phyloP scores from a whole-genome alignment of 2,888 invertebrate species.

The Myopa tessellatipennis region DNA sequence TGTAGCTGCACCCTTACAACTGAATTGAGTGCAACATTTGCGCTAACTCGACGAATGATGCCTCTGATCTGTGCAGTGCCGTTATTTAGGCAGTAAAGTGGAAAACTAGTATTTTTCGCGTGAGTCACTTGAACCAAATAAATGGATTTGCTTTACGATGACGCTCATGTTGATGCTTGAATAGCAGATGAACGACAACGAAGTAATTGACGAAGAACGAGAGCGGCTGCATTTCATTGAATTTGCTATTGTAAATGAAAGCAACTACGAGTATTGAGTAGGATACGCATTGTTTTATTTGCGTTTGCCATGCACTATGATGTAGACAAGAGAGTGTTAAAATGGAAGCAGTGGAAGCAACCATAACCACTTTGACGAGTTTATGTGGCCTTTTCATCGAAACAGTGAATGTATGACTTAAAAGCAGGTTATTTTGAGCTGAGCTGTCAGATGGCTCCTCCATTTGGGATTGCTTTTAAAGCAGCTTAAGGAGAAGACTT shows the following conservation, averaged over 20 bases:
- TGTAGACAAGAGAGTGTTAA: background rate
- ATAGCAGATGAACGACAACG: constrained; percentile 22
- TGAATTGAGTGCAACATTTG: constrained; percentile 36
- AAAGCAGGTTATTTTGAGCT: no score
- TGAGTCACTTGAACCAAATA: constrained; percentile 38
- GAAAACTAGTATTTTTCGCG: constrained; percentile 56
- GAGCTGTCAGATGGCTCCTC: no score
- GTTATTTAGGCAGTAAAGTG: constrained; percentile 56
- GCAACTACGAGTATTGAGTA: background rate
- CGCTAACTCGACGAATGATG: constrained; percentile 35
- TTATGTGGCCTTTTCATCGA: constrained; percentile 1
- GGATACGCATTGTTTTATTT: no score
- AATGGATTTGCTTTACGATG: constrained; percentile 42
- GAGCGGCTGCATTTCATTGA: constrained; percentile 2
- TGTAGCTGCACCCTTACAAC: constrained; percentile 31
- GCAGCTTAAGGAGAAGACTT: no score
- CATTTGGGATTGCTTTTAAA: no score
- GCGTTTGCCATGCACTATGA: no score
- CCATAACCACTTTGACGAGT: background rate
- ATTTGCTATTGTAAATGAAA: constrained; percentile 5
- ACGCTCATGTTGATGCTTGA: constrained; percentile 12
- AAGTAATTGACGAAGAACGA: constrained; percentile 21
- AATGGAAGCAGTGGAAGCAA: background rate
- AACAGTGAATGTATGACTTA: no score
- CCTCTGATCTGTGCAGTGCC: constrained; percentile 52